phyloP scores from a whole-genome alignment of 30 jellyfish, hydroid and myxozoan genomes.

The Hydractinia echinata region DNA sequence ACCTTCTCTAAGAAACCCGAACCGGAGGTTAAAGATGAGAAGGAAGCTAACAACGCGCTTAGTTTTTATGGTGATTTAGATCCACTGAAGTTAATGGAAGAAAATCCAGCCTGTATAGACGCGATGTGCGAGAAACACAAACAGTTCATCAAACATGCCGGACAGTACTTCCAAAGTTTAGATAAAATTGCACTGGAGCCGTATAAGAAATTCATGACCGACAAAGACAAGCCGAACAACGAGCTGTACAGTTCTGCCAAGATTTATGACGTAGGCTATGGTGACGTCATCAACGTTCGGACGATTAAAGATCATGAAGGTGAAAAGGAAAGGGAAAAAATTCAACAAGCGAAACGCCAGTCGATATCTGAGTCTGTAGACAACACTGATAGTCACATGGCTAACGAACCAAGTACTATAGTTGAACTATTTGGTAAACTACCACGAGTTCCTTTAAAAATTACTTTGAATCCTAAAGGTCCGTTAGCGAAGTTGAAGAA shows the following conservation, averaged over 20 bases:
- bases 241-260: not conserved
- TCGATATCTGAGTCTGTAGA: slow-evolving; percentile 11
- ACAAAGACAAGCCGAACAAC: not conserved
- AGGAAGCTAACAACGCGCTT: slow-evolving; percentile 5
- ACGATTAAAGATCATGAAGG: slow-evolving; percentile 27
- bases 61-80: slow-evolving; percentile 42
- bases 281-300: not conserved
- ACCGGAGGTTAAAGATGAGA: slow-evolving; percentile 4
- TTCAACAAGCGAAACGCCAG: slow-evolving; percentile 25
- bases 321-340: slow-evolving; percentile 31
- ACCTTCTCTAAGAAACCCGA: not conserved
- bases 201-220: slow-evolving; percentile 61
- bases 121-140: slow-evolving; percentile 70
- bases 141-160: slow-evolving; percentile 74
- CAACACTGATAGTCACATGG: slow-evolving; percentile 14
- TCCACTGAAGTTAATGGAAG: slow-evolving; percentile 41
- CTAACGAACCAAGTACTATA: slow-evolving; percentile 64
- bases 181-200: slow-evolving; percentile 95
- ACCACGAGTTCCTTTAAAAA: slow-evolving; percentile 93
- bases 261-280: not conserved
- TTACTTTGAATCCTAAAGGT: slow-evolving; percentile 95
- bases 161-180: slow-evolving; percentile 70
- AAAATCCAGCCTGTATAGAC: slow-evolving; percentile 63
- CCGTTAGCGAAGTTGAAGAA: slow-evolving; percentile 86
- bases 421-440: slow-evolving; percentile 91